phyloP scores from a whole-genome alignment of 2,113 vertebrate genomes.

The Tragulus kanchil region DNA sequence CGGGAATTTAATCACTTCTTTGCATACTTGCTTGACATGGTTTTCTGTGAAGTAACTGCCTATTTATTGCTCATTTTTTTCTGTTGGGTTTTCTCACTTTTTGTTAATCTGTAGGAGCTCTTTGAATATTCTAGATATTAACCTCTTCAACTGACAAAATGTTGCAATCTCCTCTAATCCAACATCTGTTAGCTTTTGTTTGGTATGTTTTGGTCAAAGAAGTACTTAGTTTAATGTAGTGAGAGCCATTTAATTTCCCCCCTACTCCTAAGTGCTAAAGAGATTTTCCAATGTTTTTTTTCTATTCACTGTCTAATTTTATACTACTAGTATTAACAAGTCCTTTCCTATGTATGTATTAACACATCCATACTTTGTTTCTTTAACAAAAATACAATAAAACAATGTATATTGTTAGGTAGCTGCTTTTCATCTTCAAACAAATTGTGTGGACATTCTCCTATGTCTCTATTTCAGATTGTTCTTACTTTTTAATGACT shows the following conservation, averaged over 20 bases:
- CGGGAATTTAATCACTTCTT: neutral
- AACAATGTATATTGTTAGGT: neutral
- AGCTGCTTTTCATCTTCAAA: neutral
- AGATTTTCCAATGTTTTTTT: neutral
- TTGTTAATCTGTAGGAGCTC: too few relatives aligned
- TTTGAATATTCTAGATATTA: slow-evolving; percentile 6
- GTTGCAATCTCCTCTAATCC: neutral
- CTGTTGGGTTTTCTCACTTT: too few relatives aligned
- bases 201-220: neutral
- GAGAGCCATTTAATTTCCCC: neutral
- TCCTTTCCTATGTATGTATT: neutral
- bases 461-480: neutral
- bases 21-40: neutral
- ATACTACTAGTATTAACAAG: neutral
- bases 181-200: neutral
- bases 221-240: neutral
- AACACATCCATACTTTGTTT: neutral
- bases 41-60: neutral
- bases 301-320: neutral
- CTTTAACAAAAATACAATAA: neutral
- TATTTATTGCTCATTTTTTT: neutral
- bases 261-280: neutral
- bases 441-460: neutral
- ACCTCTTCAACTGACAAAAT: neutral
- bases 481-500: neutral